Evolutionary conservation across 2,888 invertebrate genomes (phyloP).

Genomic region (Cerastoderma edule): DNA sequence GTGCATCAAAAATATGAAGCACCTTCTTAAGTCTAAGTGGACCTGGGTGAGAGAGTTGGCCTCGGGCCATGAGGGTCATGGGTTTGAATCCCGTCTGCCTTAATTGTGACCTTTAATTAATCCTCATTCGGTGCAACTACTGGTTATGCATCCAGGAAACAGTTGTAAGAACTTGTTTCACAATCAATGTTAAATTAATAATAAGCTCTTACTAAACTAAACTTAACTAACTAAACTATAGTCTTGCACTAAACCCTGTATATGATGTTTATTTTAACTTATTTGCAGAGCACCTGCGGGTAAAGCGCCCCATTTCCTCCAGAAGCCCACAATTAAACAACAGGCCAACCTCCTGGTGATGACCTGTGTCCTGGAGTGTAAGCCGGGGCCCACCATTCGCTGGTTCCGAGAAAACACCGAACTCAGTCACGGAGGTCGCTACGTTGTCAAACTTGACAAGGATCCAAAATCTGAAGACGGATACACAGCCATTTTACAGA

Average conservation of each 20-base stretch:
- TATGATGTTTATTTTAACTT: no score
- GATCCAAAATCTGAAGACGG: constrained; percentile 93
- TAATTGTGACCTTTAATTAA: no score
- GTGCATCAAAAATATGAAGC: no score
- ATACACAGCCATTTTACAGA: constrained; percentile 95
- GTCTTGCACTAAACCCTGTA: no score
- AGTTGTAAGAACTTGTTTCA: no score
- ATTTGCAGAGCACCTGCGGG: constrained; percentile 71
- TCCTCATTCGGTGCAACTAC: no score
- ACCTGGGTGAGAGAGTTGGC: no score
- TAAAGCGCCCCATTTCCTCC: constrained; percentile 96
- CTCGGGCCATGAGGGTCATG: not conserved
- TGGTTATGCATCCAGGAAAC: no score
- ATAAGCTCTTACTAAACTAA: no score
- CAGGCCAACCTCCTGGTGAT: constrained; percentile 94
- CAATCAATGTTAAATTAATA: no score
- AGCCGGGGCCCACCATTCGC: constrained; percentile 96
- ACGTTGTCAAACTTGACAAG: constrained; percentile 95
- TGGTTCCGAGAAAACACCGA: constrained; percentile 92
- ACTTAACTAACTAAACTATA: no score
- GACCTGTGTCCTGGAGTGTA: constrained; percentile 97
- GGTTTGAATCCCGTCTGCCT: not conserved
- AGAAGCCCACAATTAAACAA: constrained; percentile 99
- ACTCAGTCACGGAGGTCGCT: constrained; percentile 92
- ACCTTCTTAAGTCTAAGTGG: no score